Conservation (phyloP, 2,113 vertebrate genomes). For the Osmerus eperlanus region DNA sequence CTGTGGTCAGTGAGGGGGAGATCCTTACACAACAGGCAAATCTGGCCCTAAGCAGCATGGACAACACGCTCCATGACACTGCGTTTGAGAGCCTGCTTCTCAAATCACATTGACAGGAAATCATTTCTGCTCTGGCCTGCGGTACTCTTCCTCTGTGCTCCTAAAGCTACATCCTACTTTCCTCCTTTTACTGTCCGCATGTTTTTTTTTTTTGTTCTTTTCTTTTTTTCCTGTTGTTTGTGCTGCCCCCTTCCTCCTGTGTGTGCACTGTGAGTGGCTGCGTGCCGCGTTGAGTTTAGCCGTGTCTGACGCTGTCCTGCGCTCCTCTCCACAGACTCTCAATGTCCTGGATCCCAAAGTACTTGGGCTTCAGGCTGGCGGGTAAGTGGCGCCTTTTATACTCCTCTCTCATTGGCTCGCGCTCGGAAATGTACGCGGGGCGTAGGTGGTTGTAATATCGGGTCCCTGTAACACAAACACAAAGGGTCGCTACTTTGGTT, state of each 20-base stretch:
- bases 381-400: constrained; percentile 54
- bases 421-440: too few relatives aligned
- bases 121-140: constrained; percentile 54
- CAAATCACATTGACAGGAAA: constrained; percentile 62
- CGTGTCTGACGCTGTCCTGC: constrained; percentile 8
- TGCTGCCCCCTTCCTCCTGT: constrained; percentile 6
- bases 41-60: constrained; percentile 50
- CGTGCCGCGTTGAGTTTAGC: not conserved
- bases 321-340: constrained; percentile 53
- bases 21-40: constrained; percentile 56
- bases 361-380: constrained; percentile 65
- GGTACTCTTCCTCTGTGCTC: constrained; percentile 27
- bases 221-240: constrained; percentile 6
- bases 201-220: not conserved
- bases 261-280: constrained; percentile 1
- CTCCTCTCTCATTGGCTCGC: too few relatives aligned
- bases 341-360: constrained; percentile 69
- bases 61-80: constrained; percentile 37
- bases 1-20: constrained; percentile 48
- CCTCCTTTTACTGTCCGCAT: constrained; percentile 23
- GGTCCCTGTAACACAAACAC: too few relatives aligned
- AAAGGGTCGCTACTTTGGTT: too few relatives aligned
- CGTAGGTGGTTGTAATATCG: too few relatives aligned
- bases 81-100: constrained; percentile 36
- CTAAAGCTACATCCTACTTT: constrained; percentile 17